Evolutionary conservation across 30 jellyfish, hydroid and myxozoan genomes (phyloP), one percentile per base, ranked within the genome.

Genomic region (Turritopsis rubra): DNA sequence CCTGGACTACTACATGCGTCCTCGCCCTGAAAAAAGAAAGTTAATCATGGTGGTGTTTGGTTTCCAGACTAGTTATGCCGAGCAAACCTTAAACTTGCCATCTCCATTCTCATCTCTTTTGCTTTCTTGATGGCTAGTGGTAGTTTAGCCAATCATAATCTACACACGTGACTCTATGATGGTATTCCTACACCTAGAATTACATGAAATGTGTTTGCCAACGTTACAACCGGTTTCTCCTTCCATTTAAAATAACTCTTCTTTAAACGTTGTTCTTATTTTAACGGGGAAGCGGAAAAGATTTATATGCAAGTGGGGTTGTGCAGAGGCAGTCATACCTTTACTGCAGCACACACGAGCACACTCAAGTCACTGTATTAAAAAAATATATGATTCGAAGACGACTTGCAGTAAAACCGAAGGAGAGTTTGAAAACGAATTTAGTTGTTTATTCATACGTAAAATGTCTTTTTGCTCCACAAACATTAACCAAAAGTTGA

Each of bases 251-350:
- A 41, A 41, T 41, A 3, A 41, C 13, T 13, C 60, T 41, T 41
- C 13, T 41, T 41, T 13, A 41, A 41, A n/a, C n/a, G n/a, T n/a
- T 13, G 60, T 41, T 5, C 60, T 5, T 41, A 3, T 13, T 41
- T 41, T 13, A 5, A 41, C 5, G 9, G 60, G 74, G 83, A 74
- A 74, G 31, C 52, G 28, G 83, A 74, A 76, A 28, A 26, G 65
- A 76, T 72, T 72, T 18, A 26, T 72, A n/a, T n/a, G 28, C 20
- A 26, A 30, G 52, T 16, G 52, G 18, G 17, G 87, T n/a, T 52
- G 87, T 65, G 87, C 87, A 80, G 52, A 13, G 87, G 87, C 81
- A 80, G 81, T 54, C 87, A 80, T 80, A 80, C 87, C 87, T 80
- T 53, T 52, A 80, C 81, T 80, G 79, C 87, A 80, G 87, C 87